Evolutionary conservation across 2,888 invertebrate genomes (phyloP).

Genomic region (Rhyacophila evoluta): DNA sequence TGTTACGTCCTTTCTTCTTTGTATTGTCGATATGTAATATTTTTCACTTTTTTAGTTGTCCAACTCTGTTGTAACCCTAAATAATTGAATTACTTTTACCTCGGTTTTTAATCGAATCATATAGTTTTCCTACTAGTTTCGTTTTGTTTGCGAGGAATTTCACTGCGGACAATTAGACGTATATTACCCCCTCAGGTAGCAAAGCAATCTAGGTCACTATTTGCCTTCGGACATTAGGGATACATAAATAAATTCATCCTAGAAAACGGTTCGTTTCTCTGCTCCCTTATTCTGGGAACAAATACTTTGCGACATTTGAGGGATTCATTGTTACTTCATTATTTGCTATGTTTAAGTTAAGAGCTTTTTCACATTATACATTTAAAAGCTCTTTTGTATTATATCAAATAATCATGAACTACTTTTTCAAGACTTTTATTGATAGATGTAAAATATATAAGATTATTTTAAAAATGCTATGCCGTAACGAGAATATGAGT

Average conservation of each 20-base stretch:
- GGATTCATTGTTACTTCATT: too few relatives aligned
- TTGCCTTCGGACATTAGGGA: not conserved
- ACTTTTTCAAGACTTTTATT: too few relatives aligned
- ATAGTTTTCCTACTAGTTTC: not conserved
- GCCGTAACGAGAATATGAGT: too few relatives aligned
- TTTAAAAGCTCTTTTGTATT: too few relatives aligned
- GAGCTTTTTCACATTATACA: too few relatives aligned
- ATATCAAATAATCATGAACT: too few relatives aligned
- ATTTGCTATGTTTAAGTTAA: too few relatives aligned
- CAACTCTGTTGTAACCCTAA: not conserved
- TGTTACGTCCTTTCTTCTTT: too few relatives aligned
- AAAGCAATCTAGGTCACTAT: slow-evolving; percentile 14
- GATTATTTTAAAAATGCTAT: too few relatives aligned
- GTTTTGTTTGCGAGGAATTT: slow-evolving; percentile 1
- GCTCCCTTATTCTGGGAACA: not conserved
- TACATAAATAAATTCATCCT: not conserved
- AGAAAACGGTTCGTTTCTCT: not conserved
- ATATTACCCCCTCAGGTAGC: not conserved
- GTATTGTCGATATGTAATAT: too few relatives aligned
- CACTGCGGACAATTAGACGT: not conserved
- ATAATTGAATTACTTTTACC: slow-evolving; percentile 11
- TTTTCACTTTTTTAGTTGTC: not conserved
- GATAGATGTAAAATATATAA: too few relatives aligned
- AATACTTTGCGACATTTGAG: not conserved
- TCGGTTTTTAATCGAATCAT: slow-evolving; percentile 18